Evolutionary conservation across 2,113 vertebrate genomes (phyloP).

Genomic region (Sclerurus mexicanus): DNA sequence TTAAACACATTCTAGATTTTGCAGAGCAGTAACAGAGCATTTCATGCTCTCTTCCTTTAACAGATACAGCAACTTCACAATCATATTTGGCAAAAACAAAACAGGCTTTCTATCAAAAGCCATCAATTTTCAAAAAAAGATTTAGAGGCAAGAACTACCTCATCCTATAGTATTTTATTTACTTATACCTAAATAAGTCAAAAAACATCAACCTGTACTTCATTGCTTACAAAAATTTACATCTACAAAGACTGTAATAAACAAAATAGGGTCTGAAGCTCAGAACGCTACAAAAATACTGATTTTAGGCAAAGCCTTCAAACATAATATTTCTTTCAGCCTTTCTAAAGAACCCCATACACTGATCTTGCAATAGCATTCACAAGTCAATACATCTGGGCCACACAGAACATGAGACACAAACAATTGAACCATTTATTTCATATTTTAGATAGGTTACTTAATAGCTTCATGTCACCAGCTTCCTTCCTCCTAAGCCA

Average conservation of each 20-base stretch:
- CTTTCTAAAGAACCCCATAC: not conserved
- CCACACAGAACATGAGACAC: not conserved
- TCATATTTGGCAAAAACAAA: not conserved
- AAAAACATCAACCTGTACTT: not conserved
- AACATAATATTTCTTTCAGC: not conserved
- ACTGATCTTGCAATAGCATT: not conserved
- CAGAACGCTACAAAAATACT: not conserved
- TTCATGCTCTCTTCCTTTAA: not conserved
- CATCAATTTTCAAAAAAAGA: not conserved
- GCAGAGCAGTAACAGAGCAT: not conserved
- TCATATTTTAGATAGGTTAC: not conserved
- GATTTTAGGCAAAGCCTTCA: not conserved
- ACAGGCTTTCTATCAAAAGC: not conserved
- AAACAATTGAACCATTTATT: not conserved
- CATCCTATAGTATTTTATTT: not conserved
- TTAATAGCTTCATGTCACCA: not conserved
- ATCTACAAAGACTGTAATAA: not conserved
- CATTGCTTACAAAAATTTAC: not conserved
- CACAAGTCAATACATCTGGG: not conserved
- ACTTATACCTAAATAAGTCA: not conserved
- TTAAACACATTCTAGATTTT: conserved; percentile 17
- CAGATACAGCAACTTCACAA: not conserved
- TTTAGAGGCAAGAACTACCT: not conserved
- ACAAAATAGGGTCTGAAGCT: not conserved
- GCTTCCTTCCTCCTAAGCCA: not conserved